Conservation (phyloP, 2,797 vertebrate species). For the Pseudocheirus occidentalis region DNA sequence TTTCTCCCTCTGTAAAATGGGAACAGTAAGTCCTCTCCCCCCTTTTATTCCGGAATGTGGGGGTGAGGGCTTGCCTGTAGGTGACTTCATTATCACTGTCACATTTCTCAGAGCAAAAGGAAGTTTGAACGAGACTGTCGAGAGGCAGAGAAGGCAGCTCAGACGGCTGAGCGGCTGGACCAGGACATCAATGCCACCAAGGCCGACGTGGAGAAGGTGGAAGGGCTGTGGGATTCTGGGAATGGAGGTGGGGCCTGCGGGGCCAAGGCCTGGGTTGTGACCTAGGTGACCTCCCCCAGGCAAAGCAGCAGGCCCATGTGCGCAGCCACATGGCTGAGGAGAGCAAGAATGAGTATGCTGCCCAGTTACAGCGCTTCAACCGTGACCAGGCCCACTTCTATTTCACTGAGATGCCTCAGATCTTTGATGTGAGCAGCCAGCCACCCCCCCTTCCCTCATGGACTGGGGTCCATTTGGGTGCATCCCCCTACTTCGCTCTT, state of each 20-base stretch:
- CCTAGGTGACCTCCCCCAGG: constrained; percentile 76
- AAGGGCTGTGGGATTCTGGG: background rate
- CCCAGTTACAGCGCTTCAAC: constrained; percentile 91
- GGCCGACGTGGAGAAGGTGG: constrained; percentile 90
- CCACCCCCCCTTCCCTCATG: background rate
- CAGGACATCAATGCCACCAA: constrained; percentile 88
- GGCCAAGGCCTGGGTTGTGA: background rate
- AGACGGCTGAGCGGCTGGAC: constrained; percentile 88
- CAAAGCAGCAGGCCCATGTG: constrained; percentile 87
- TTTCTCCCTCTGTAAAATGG: background rate
- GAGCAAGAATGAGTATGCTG: constrained; percentile 91
- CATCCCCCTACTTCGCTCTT: background rate
- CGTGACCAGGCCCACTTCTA: constrained; percentile 90
- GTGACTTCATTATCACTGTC: background rate
- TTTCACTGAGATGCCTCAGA: constrained; percentile 88
- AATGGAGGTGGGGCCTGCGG: fast-evolving
- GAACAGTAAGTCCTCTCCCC: too few relatives aligned
- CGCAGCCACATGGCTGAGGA: constrained; percentile 89
- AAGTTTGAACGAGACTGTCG: constrained; percentile 92
- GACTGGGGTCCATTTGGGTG: background rate
- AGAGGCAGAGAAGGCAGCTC: constrained; percentile 90
- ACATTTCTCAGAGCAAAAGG: constrained; percentile 87
- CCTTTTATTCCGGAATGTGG: too few relatives aligned
- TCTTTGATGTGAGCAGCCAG: constrained; percentile 87
- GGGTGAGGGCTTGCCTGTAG: background rate